phyloP scores from a whole-genome alignment of 2,797 vertebrate genomes.

The Alosa sapidissima region DNA sequence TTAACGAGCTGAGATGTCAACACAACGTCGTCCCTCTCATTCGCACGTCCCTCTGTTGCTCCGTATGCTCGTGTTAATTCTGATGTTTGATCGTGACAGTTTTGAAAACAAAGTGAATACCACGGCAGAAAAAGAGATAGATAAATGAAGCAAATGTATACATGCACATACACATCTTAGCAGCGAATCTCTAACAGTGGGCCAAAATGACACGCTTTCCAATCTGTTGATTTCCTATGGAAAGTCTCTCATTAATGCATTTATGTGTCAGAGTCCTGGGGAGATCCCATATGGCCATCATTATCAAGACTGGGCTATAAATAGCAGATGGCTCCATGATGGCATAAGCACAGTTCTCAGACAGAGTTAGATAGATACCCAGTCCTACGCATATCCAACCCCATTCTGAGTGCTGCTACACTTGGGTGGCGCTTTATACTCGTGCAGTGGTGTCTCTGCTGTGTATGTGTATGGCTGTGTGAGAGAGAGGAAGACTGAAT shows the following conservation, averaged over 20 bases:
- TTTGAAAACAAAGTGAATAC: slow-evolving; percentile 6
- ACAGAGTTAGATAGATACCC: not conserved
- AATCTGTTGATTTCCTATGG: not conserved
- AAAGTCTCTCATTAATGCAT: slow-evolving; percentile 17
- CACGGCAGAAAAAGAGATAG: not conserved
- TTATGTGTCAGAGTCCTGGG: not conserved
- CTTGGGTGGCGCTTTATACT: slow-evolving; percentile 5
- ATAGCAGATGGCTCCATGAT: slow-evolving; percentile 14
- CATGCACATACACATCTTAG: not conserved
- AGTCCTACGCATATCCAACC: not conserved
- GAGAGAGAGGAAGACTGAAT: not conserved
- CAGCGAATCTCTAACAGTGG: not conserved
- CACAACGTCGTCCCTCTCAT: not conserved
- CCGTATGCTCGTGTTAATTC: not conserved
- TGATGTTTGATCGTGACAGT: not conserved
- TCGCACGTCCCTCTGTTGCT: not conserved
- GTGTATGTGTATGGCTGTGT: not conserved
- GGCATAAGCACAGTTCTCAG: not conserved
- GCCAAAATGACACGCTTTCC: not conserved
- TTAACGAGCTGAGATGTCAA: slow-evolving; percentile 6
- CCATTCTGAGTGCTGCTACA: not conserved
- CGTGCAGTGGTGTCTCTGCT: not conserved
- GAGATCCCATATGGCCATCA: not conserved
- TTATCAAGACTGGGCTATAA: slow-evolving; percentile 3
- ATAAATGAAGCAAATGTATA: not conserved